These are phyloP conservation scores for Drosophila testacea DNA, from an alignment of 2,888 invertebrate genomes.

Conservation along the genomic window DNA sequence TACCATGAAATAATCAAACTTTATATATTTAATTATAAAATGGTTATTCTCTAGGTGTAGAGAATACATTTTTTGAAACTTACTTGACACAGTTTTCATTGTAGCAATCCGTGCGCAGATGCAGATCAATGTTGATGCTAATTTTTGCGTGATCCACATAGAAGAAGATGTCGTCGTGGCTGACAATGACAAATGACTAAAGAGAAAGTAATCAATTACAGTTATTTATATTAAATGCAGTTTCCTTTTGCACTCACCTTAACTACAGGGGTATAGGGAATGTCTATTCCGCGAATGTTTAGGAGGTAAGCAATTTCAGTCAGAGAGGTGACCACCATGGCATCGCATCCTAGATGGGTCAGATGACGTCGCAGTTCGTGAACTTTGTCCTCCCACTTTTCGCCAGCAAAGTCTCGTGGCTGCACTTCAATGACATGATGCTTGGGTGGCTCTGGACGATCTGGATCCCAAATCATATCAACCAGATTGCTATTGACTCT, in stretches of 20 bases:
- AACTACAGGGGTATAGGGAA: conserved; percentile 92
- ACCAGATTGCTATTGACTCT: conserved; percentile 88
- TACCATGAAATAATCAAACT: no score
- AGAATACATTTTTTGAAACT: conserved; percentile 61
- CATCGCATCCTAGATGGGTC: conserved; percentile 88
- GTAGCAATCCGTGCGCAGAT: conserved; percentile 87
- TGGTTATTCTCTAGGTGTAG: no score
- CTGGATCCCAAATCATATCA: conserved; percentile 91
- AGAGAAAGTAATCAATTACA: background rate
- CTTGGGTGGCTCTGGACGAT: conserved; percentile 86
- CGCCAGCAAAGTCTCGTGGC: conserved; percentile 87
- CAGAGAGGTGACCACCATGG: conserved; percentile 93
- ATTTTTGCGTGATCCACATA: conserved; percentile 90
- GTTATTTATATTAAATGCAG: background rate
- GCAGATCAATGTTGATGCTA: conserved; percentile 86
- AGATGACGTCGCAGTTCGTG: conserved; percentile 88
- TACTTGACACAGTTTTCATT: conserved; percentile 88
- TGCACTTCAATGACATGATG: conserved; percentile 86
- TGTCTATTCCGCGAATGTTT: conserved; percentile 94
- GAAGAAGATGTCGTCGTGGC: conserved; percentile 88
- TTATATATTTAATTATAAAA: no score
- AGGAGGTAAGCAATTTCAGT: conserved; percentile 96
- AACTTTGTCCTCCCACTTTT: conserved; percentile 91
- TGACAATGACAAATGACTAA: conserved; percentile 90
- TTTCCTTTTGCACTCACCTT: conserved; percentile 85